Base-by-base conservation (phyloP, 2,113 vertebrate species). In the Desmodus rotundus region DNA sequence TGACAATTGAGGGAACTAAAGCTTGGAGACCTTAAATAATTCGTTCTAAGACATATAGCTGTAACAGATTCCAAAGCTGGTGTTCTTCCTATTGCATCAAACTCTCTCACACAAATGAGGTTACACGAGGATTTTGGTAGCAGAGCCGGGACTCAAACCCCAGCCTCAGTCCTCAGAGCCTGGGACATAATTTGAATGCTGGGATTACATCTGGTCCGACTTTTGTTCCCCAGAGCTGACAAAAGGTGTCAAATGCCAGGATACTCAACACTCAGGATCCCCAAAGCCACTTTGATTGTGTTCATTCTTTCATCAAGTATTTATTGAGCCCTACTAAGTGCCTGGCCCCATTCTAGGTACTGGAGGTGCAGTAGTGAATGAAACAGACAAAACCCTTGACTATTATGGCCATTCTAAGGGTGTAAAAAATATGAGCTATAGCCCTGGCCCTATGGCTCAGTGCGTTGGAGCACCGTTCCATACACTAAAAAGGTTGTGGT, bases 1-100 rank as follows among this genome's bases (percentile, higher is more conserved):
- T 89, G 67, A 93, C 74, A 93, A 86, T 89, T 38, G 43, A 93
- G 15, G 26, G 54, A 94, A 87, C 28, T 54, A 83, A 93, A 56
- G 20, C 56, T 84, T 70, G 45, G 20, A 74, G 41, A 95, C 7
- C 20, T 65, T 50, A 56, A 92, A 7, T 87, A 28, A 61, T 74
- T 93, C 91, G 22, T 61, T 95, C 10, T 50, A 89, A 85, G 56
- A 76, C 67, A 76, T 50, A 63, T 26, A 73, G 28, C 45, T 88
- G 31, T 68, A 61, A 70, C n/a, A 80, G 61, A 58, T 58, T 52
- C 63, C 70, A 90, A 70, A 94, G 22, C 63, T 65, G 19, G 9
- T n/a, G 16, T 28, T 88, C 58, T 91, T 87, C 88, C 56, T 91
- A 1, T 45, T 93, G 43, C 16, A 41, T 45, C 58, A 72, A 82